These are phyloP conservation scores for Macroteleia sp. DNA, from an alignment of 2,888 invertebrate species.

Conservation along the genomic window DNA sequence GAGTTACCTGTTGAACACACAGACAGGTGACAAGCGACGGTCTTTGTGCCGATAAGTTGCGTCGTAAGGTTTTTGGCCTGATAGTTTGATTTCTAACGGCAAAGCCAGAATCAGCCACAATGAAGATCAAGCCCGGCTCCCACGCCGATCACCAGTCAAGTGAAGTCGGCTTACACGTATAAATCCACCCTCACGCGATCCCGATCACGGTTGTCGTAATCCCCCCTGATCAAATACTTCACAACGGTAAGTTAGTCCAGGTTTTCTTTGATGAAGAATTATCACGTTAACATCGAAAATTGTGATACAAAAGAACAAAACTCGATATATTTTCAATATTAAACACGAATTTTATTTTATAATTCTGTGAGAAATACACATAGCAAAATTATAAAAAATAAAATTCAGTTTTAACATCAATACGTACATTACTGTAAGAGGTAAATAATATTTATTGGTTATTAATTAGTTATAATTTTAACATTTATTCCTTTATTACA, in stretches of 20 bases:
- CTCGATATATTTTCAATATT: conserved; percentile 37
- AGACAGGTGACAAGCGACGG: conserved; percentile 81
- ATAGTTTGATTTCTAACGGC: conserved; percentile 80
- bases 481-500: too few relatives aligned
- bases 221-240: conserved; percentile 54
- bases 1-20: conserved; percentile 82
- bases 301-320: conserved; percentile 43
- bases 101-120: conserved; percentile 59
- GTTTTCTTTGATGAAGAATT: conserved; percentile 59
- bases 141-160: conserved; percentile 83
- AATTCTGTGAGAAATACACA: too few relatives aligned
- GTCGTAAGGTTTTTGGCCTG: conserved; percentile 80
- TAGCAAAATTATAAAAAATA: too few relatives aligned
- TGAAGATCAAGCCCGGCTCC: conserved; percentile 75
- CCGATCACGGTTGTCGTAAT: conserved; percentile 63
- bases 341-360: too few relatives aligned
- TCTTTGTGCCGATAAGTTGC: conserved; percentile 73
- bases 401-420: too few relatives aligned
- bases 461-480: too few relatives aligned
- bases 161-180: conserved; percentile 81
- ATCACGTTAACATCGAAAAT: conserved; percentile 52
- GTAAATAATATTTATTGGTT: too few relatives aligned
- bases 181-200: conserved; percentile 74
- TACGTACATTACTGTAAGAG: too few relatives aligned
- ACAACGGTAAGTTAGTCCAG: conserved; percentile 18